Percentiles rank a stretch among this genome's conserved stretches.
Evolutionary conservation across 2,113 vertebrate species (phyloP).

Genomic region (Spea bombifrons): DNA sequence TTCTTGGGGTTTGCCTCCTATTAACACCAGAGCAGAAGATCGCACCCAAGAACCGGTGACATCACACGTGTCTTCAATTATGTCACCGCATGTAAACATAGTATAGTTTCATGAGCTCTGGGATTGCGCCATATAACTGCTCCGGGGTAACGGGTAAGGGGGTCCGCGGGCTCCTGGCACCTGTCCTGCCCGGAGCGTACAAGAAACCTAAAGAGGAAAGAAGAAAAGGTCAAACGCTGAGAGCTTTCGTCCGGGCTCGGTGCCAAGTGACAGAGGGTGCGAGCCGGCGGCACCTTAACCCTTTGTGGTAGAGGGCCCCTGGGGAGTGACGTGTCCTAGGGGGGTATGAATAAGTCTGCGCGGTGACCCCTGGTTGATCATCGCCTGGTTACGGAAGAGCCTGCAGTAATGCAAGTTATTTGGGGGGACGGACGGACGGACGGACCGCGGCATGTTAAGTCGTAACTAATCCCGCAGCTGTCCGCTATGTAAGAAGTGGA

Average conservation of each 20-base stretch:
- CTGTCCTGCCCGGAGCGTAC: constrained; percentile 40
- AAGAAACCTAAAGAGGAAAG: constrained; percentile 49
- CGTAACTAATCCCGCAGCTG: too few species aligned
- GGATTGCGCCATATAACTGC: too few species aligned
- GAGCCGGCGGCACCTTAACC: constrained; percentile 35
- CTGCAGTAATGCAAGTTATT: not conserved
- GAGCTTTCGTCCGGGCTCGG: constrained; percentile 33
- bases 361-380: not conserved
- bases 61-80: too few species aligned
- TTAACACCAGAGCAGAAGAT: constrained; percentile 15
- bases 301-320: not conserved
- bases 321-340: not conserved
- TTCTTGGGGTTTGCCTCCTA: not conserved
- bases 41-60: too few species aligned
- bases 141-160: not conserved
- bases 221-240: constrained; percentile 46
- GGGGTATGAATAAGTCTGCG: not conserved
- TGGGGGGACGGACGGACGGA: not conserved
- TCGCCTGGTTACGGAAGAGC: not conserved
- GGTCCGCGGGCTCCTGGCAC: constrained; percentile 35
- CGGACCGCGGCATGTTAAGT: too few species aligned
- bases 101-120: too few species aligned
- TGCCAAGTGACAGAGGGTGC: constrained; percentile 20
- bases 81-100: too few species aligned
- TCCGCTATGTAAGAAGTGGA: too few species aligned